phyloP scores from a whole-genome alignment of 2,113 vertebrate genomes.

The Ophthalmolycus amberensis region DNA sequence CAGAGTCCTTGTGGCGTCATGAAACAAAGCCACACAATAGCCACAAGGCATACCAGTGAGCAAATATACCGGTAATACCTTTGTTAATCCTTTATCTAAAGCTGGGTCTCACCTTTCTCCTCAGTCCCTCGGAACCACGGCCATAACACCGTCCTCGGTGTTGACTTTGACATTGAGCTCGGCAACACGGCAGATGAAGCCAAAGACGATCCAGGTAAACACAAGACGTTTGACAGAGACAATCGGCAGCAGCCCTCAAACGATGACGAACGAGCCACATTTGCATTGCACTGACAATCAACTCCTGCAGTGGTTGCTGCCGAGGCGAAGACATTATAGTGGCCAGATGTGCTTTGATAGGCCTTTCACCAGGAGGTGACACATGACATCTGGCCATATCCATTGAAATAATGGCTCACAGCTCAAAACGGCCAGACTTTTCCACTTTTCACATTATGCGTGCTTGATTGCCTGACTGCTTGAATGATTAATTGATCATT shows the following conservation, averaged over 20 bases:
- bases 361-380: conserved; percentile 54
- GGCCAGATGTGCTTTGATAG: conserved; percentile 72
- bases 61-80: conserved; percentile 57
- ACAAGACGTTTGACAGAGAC: conserved; percentile 31
- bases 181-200: conserved; percentile 93
- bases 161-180: conserved; percentile 92
- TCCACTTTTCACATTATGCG: conserved; percentile 51
- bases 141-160: conserved; percentile 88
- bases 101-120: conserved; percentile 47
- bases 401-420: conserved; percentile 54
- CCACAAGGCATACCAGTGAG: conserved; percentile 25
- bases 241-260: conserved; percentile 32
- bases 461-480: conserved; percentile 50
- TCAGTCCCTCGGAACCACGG: conserved; percentile 92
- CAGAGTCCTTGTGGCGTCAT: conserved; percentile 34
- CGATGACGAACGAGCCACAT: conserved; percentile 43
- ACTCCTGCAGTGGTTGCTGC: conserved; percentile 19
- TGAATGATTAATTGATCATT: conserved; percentile 63
- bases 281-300: conserved; percentile 54
- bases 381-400: conserved; percentile 57
- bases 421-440: conserved; percentile 49
- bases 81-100: conserved; percentile 67
- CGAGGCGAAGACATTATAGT: conserved; percentile 21
- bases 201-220: conserved; percentile 93
- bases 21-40: conserved; percentile 46